Evolutionary conservation across 2,797 vertebrate genomes (phyloP).

Genomic region (Protonibea diacanthus): DNA sequence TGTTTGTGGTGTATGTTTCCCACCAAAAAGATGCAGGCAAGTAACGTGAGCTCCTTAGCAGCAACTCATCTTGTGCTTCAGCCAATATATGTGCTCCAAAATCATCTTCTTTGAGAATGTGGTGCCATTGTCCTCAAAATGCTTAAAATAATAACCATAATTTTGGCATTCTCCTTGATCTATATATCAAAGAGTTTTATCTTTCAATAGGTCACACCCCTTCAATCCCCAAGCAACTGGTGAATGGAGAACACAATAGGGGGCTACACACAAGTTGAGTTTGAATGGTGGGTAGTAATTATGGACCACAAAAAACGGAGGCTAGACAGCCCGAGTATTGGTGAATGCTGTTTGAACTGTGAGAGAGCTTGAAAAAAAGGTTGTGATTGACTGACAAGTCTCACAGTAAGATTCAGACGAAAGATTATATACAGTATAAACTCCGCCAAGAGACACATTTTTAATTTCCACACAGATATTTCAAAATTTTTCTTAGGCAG

Average conservation of each 20-base stretch:
- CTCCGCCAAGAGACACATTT: neutral
- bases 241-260: slow-evolving; percentile 39
- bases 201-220: slow-evolving; percentile 20
- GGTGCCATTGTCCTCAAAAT: slow-evolving; percentile 31
- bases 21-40: slow-evolving; percentile 1
- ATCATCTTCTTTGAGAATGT: slow-evolving; percentile 9
- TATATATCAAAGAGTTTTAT: slow-evolving; percentile 38
- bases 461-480: slow-evolving; percentile 4
- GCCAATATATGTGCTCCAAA: slow-evolving; percentile 10
- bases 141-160: slow-evolving; percentile 27
- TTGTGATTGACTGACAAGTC: slow-evolving; percentile 18
- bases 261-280: slow-evolving; percentile 26
- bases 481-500: slow-evolving; percentile 2
- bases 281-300: slow-evolving; percentile 50
- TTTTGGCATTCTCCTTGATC: slow-evolving; percentile 12
- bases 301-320: slow-evolving; percentile 35
- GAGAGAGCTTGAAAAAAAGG: slow-evolving; percentile 3
- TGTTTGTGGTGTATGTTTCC: neutral
- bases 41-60: neutral
- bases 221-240: slow-evolving; percentile 15
- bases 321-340: slow-evolving; percentile 41
- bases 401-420: slow-evolving; percentile 7
- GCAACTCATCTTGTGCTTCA: slow-evolving; percentile 2
- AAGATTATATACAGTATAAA: slow-evolving; percentile 2
- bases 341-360: slow-evolving; percentile 38